Evolutionary conservation across 2,113 vertebrate genomes (phyloP), one percentile per base, ranked within the genome.

Genomic region (Antechinus stuartii): DNA sequence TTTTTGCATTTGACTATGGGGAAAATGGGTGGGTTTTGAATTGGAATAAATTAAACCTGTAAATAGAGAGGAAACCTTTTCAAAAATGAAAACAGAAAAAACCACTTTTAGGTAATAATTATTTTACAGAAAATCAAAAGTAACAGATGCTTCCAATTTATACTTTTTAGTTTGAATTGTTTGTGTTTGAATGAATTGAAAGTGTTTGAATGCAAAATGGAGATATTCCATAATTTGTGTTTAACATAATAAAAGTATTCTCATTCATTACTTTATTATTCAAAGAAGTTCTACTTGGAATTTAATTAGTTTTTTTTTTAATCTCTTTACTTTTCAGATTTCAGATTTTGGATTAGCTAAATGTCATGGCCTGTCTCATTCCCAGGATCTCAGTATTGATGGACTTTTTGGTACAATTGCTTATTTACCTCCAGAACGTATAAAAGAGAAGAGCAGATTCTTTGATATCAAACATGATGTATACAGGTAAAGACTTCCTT

Each of bases 301-400:
- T 0, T 14, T 52, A 95, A 95, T 68, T 68, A 35, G 2, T 61
- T 61, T 12, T 3, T 35, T 47, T 47, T 56, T 14, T 52, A 1
- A 1, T 0, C 6, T 2, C 0, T 0, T 0, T 61, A 8, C 97
- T 93, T 96, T 97, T 0, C 97, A 99, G 99, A 99, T 99, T 96
- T 99, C 99, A 7, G 99, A 99, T 96, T 99, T 99, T 91, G 99
- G 99, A 84, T 98, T 99, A 97, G 99, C 99, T n/a, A 99, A 99
- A 91, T 99, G 99, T 99, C 99, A 99, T 30, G 99, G 99, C 35
- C 98, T 99, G 97, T 99, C 99, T 22, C 99, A 99, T 97, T 99
- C 99, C 0, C 99, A 99, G 6, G 99, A 99, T 97, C 99, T 99
- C 96, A 99, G 99, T 96, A 99, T 99, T 97, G 99, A 99, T 0